Percentiles rank a stretch among this genome's conserved stretches.
These are phyloP conservation scores for Poeciliopsis turrubarensis DNA, from an alignment of 2,113 vertebrate species.

Conservation along the genomic window DNA sequence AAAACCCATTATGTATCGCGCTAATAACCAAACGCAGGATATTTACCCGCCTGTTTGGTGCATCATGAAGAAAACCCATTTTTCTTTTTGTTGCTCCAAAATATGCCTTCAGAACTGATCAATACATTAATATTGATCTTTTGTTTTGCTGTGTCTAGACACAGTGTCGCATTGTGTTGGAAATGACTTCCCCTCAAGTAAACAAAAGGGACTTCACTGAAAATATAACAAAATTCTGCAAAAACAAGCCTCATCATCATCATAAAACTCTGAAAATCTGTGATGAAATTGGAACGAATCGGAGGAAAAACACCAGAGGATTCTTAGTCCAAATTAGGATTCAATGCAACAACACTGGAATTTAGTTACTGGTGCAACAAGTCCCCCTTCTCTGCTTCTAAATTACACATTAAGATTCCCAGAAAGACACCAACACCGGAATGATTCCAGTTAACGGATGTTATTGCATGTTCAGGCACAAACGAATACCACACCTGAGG, in stretches of 20 bases:
- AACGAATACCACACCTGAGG: not conserved
- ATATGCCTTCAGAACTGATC: conserved; percentile 36
- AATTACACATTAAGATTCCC: conserved; percentile 51
- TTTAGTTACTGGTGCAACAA: conserved; percentile 35
- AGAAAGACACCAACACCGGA: conserved; percentile 10
- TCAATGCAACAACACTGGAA: conserved; percentile 48
- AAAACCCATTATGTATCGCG: not conserved
- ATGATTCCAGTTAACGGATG: not conserved
- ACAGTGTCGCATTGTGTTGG: conserved; percentile 37
- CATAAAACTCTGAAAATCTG: conserved; percentile 51
- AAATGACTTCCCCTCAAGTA: conserved; percentile 30
- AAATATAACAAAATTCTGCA: conserved; percentile 25
- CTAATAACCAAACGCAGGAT: not conserved
- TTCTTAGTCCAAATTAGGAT: conserved; percentile 50
- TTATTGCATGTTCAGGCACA: conserved; percentile 17
- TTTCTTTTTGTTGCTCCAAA: conserved; percentile 14
- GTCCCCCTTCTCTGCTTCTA: conserved; percentile 47
- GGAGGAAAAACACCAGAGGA: conserved; percentile 46
- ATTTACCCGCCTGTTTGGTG: not conserved
- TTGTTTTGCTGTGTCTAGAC: conserved; percentile 67
- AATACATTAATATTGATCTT: conserved; percentile 65
- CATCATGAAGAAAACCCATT: not conserved
- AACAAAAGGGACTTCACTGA: conserved; percentile 44
- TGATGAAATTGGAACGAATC: conserved; percentile 58
- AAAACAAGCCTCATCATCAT: conserved; percentile 17